Evolutionary conservation across 2,888 invertebrate species (phyloP).

Genomic region (Drosophila pseudotakahashii): DNA sequence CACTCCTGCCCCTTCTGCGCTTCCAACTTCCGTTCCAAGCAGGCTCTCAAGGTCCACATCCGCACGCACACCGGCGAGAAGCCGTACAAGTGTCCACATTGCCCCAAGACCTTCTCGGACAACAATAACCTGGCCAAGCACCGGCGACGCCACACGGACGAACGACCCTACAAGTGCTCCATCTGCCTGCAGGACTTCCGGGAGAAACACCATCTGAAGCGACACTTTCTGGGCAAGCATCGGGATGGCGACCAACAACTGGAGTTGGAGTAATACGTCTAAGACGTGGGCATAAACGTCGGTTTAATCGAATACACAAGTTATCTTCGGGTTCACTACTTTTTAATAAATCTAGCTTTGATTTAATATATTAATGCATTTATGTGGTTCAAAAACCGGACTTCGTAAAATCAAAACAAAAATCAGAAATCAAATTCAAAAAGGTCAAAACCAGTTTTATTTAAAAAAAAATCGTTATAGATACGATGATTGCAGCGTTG

Average conservation of each 20-base stretch:
- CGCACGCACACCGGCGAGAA: slow-evolving; percentile 37
- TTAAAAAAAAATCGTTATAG: not conserved
- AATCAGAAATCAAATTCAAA: not conserved
- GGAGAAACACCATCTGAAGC: slow-evolving; percentile 34
- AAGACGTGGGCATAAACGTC: too few species aligned
- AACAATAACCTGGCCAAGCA: slow-evolving; percentile 38
- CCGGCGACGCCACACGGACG: slow-evolving; percentile 30
- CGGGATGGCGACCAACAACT: slow-evolving; percentile 2
- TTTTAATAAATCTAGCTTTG: not conserved
- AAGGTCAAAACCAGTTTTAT: not conserved
- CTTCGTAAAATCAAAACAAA: not conserved
- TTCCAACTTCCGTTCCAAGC: slow-evolving; percentile 21
- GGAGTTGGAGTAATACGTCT: not conserved
- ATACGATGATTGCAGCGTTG: slow-evolving; percentile 1
- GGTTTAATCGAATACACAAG: not conserved
- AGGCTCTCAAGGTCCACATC: slow-evolving; percentile 17
- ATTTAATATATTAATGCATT: not conserved
- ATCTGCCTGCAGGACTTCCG: slow-evolving; percentile 22
- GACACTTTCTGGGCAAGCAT: slow-evolving; percentile 30
- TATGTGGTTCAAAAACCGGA: not conserved
- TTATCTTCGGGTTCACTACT: too few species aligned
- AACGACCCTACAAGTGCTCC: slow-evolving; percentile 28
- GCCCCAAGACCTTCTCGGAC: slow-evolving; percentile 26
- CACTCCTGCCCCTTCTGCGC: slow-evolving; percentile 20
- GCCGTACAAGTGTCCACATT: slow-evolving; percentile 29